Conservation (phyloP, 2,113 vertebrate genomes). For the Plotosus lineatus region DNA sequence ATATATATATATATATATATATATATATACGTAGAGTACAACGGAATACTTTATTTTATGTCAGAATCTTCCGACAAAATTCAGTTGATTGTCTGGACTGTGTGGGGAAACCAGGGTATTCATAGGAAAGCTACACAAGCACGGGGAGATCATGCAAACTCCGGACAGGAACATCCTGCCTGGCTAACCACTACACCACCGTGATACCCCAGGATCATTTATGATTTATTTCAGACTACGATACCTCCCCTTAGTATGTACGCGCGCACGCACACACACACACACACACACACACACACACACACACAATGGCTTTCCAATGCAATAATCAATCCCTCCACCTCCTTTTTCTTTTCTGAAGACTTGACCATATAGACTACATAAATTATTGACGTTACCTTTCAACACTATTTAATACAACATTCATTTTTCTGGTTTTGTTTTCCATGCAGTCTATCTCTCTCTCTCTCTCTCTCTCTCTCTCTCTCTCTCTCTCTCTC, state of each 20-base stretch:
- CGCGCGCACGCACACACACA: conserved; percentile 12
- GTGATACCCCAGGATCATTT: background rate
- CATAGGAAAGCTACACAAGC: too few relatives aligned
- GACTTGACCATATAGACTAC: conserved; percentile 32
- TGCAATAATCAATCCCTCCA: conserved; percentile 16
- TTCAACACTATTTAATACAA: conserved; percentile 36
- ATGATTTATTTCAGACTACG: conserved; percentile 19
- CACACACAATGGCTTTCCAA: background rate
- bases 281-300: conserved; percentile 28
- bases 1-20: too few relatives aligned
- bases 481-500: background rate
- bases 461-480: background rate
- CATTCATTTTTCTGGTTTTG: conserved; percentile 30
- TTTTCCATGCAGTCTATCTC: background rate
- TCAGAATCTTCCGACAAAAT: too few relatives aligned
- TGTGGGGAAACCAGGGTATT: too few relatives aligned
- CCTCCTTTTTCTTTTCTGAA: background rate
- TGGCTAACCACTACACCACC: background rate
- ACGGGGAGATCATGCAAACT: too few relatives aligned
- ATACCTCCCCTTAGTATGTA: background rate
- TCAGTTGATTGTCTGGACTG: too few relatives aligned
- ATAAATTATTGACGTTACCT: conserved; percentile 37
- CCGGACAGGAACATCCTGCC: too few relatives aligned
- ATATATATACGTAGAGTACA: too few relatives aligned
- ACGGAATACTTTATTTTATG: too few relatives aligned